These are phyloP conservation scores for Leucophenga montana DNA, from an alignment of 2,888 invertebrate genomes.

Conservation along the genomic window DNA sequence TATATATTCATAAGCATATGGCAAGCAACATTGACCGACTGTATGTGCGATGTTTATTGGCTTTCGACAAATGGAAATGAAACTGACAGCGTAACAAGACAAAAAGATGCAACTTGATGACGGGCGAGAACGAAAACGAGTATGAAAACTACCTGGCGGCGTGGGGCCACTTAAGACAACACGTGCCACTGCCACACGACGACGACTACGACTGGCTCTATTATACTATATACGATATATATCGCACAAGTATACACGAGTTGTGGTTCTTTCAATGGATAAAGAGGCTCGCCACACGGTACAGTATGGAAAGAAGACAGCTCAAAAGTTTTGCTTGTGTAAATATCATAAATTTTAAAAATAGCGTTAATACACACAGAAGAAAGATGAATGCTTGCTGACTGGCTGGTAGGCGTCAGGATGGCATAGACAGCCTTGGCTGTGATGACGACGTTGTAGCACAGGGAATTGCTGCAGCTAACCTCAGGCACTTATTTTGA, in stretches of 20 bases:
- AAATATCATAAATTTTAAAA: constrained; percentile 68
- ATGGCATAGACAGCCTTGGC: constrained; percentile 7
- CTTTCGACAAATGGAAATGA: constrained; percentile 6
- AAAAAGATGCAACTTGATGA: constrained; percentile 10
- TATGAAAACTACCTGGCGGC: constrained; percentile 9
- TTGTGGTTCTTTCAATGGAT: too few relatives aligned
- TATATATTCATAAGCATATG: too few relatives aligned
- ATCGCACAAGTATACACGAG: too few relatives aligned
- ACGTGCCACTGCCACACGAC: constrained; percentile 11
- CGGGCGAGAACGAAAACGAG: not conserved
- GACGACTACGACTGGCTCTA: too few relatives aligned
- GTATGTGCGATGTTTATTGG: not conserved
- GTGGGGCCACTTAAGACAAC: constrained; percentile 18
- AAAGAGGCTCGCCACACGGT: too few relatives aligned
- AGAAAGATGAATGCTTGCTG: not conserved
- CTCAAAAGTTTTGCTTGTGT: constrained; percentile 53
- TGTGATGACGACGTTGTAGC: not conserved
- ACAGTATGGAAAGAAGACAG: constrained; percentile 22
- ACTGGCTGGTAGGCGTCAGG: constrained; percentile 27
- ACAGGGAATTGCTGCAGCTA: constrained; percentile 21
- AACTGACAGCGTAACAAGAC: not conserved
- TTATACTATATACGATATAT: too few relatives aligned
- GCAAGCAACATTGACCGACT: too few relatives aligned
- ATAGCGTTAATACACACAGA: constrained; percentile 50
- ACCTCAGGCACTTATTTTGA: constrained; percentile 25